Evolutionary conservation across 2,113 vertebrate species (phyloP).

Genomic region (Dromaius novaehollandiae): DNA sequence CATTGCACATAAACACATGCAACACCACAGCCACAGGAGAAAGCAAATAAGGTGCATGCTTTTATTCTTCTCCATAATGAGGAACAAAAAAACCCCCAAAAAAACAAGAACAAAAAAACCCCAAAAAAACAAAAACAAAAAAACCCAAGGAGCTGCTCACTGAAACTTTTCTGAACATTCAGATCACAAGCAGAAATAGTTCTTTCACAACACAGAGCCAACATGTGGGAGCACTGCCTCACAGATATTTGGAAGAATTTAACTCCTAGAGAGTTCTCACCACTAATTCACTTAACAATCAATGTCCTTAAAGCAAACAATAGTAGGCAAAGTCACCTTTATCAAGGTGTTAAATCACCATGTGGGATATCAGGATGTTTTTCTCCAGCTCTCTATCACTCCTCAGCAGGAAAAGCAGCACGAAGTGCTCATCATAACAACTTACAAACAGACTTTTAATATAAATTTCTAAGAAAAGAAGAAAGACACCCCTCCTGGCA

Average conservation of each 20-base stretch:
- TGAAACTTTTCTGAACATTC: neutral
- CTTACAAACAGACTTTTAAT: neutral
- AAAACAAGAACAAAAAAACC: neutral
- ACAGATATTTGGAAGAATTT: neutral
- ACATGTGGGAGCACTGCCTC: neutral
- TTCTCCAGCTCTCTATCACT: neutral
- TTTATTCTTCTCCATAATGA: neutral
- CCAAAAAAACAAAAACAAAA: neutral
- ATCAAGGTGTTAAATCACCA: neutral
- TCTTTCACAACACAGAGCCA: neutral
- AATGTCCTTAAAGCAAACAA: neutral
- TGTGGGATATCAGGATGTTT: neutral
- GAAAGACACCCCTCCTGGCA: neutral
- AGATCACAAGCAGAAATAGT: neutral
- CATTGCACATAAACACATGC: neutral
- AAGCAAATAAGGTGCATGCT: neutral
- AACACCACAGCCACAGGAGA: neutral
- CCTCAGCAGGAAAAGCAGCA: neutral
- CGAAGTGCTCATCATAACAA: neutral
- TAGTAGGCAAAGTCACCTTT: neutral
- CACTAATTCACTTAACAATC: neutral
- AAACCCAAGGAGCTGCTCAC: neutral
- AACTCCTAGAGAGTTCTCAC: neutral
- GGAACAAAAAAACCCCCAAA: no score
- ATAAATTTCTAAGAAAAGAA: neutral